A percentile compares a stretch with the other conserved stretches of the same genome.
phyloP scores from a whole-genome alignment of 2,797 vertebrate genomes.

The Notamacropus eugenii region DNA sequence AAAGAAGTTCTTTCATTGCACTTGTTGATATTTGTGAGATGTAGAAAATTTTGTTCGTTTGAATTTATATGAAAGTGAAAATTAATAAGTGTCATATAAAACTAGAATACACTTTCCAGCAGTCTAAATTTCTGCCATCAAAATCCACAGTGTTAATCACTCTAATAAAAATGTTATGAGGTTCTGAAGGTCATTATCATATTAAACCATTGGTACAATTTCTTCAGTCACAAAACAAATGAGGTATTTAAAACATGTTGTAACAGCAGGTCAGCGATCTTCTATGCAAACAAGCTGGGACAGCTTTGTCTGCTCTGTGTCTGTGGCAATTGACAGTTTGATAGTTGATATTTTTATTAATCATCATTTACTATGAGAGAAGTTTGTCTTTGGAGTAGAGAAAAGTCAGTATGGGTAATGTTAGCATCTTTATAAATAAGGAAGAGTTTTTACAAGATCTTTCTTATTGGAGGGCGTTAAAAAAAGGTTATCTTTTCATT shows the following conservation, averaged over 20 bases:
- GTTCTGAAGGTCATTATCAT: constrained; percentile 46
- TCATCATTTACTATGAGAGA: constrained; percentile 24
- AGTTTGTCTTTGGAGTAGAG: neutral
- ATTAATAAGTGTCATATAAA: neutral
- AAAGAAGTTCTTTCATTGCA: neutral
- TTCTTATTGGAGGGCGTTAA: neutral
- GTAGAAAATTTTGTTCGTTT: neutral
- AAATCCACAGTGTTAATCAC: neutral
- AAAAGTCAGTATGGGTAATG: neutral
- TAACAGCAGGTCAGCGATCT: constrained; percentile 26
- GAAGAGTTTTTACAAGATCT: neutral
- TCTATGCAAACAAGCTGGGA: constrained; percentile 44
- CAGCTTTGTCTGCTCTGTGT: constrained; percentile 28
- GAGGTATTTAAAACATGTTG: constrained; percentile 46
- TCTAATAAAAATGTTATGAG: constrained; percentile 37
- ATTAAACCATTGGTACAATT: constrained; percentile 56
- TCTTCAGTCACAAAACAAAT: constrained; percentile 48
- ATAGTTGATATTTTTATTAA: constrained; percentile 52
- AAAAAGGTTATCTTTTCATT: neutral
- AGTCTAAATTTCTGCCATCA: constrained; percentile 1
- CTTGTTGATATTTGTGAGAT: neutral
- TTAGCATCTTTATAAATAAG: neutral
- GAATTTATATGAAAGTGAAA: constrained; percentile 19
- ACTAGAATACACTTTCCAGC: neutral
- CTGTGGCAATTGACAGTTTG: neutral